phyloP scores from a whole-genome alignment of 1,140 invertebrate genomes.

The Pachyrhynchus sulphureomaculatus region DNA sequence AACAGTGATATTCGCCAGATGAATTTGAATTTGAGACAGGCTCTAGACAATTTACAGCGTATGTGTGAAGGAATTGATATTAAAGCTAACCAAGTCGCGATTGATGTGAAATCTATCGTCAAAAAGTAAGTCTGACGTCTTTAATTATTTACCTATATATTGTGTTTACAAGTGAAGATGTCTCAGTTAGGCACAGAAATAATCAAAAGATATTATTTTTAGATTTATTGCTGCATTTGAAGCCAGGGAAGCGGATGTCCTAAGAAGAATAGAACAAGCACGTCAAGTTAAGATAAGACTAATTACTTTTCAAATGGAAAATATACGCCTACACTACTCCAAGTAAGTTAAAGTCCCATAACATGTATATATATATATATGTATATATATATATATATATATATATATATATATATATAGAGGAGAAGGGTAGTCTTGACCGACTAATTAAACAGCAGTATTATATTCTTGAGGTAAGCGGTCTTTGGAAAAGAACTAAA shows the following conservation, averaged over 20 bases:
- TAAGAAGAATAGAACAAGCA: conserved; percentile 75
- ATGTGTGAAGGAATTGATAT: conserved; percentile 54
- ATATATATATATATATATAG: no score
- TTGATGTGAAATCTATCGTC: conserved; percentile 53
- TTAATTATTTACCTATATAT: background rate
- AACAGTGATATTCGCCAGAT: background rate
- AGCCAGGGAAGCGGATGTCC: conserved; percentile 75
- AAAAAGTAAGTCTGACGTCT: background rate
- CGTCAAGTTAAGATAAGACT: conserved; percentile 69
- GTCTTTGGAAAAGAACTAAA: no score
- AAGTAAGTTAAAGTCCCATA: background rate
- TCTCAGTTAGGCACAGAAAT: background rate
- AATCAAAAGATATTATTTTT: background rate
- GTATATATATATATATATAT: no score
- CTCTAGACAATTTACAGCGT: conserved; percentile 18
- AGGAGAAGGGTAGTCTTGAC: no score
- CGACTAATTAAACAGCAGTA: no score
- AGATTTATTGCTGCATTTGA: conserved; percentile 71
- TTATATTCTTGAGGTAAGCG: no score
- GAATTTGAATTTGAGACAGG: background rate
- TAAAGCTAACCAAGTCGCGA: conserved; percentile 58
- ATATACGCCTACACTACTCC: conserved; percentile 51
- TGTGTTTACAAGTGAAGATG: background rate
- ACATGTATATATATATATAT: conserved; percentile 51
- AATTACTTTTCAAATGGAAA: conserved; percentile 71